phyloP scores from a whole-genome alignment of 2,888 invertebrate genomes.

The Nephrotoma guestfalica region DNA sequence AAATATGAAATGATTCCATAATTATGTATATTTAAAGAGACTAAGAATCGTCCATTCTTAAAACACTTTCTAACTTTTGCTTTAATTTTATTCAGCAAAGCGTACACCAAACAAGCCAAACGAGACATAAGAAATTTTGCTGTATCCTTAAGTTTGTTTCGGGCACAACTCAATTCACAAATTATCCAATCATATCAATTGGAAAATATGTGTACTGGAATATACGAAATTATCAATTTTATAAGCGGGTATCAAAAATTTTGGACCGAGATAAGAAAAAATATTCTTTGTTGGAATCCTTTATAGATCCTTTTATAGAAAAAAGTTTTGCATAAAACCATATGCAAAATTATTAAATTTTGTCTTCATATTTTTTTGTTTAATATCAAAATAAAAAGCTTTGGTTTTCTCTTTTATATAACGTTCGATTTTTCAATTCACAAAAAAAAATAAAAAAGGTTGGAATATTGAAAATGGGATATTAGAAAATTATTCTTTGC shows the following conservation, averaged over 20 bases:
- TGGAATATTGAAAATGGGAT: too few relatives aligned
- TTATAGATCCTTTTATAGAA: not conserved
- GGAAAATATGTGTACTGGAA: not conserved
- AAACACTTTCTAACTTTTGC: not conserved
- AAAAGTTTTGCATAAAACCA: not conserved
- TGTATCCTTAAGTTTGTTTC: not conserved
- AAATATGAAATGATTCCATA: not conserved
- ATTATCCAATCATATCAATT: not conserved
- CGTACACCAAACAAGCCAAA: not conserved
- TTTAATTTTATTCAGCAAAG: not conserved
- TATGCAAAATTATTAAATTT: too few relatives aligned
- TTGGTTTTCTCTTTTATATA: too few relatives aligned
- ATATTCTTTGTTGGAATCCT: not conserved
- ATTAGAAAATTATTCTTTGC: too few relatives aligned
- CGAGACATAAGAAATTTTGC: not conserved
- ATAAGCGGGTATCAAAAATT: not conserved
- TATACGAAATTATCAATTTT: not conserved
- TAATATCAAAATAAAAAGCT: too few relatives aligned
- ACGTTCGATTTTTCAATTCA: too few relatives aligned
- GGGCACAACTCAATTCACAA: not conserved
- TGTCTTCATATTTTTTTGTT: too few relatives aligned
- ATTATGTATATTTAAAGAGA: not conserved
- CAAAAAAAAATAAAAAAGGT: too few relatives aligned
- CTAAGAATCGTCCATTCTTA: not conserved
- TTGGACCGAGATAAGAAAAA: not conserved